A percentile compares a stretch with the other conserved stretches of the same genome.
These are phyloP conservation scores for Glyphotaelius pellucidus DNA, from an alignment of 2,888 invertebrate species.

Conservation along the genomic window DNA sequence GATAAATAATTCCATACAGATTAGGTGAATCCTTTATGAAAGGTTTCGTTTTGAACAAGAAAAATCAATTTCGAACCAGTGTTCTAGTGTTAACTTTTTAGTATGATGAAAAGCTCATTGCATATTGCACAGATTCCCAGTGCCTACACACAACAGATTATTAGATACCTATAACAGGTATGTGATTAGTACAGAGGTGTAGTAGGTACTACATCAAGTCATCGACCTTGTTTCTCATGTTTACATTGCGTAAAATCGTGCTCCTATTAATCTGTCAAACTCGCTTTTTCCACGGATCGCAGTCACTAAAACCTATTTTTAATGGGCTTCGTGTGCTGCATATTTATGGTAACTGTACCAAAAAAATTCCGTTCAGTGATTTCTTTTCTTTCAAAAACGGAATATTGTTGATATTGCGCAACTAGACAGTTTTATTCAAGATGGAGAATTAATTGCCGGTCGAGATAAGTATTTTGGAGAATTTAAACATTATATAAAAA, in stretches of 20 bases:
- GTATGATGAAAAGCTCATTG: not conserved
- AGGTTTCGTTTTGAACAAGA: not conserved
- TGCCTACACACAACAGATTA: not conserved
- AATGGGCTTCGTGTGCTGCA: not conserved
- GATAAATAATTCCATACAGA: not conserved
- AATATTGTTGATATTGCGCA: not conserved
- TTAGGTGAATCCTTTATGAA: not conserved
- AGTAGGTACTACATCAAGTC: not conserved
- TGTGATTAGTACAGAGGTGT: not conserved
- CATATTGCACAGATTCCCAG: not conserved
- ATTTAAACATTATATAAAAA: too few relatives aligned
- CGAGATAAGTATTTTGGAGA: too few relatives aligned
- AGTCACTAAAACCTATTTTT: not conserved
- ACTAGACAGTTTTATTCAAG: not conserved
- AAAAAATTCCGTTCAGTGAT: not conserved
- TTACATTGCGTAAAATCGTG: constrained; percentile 2
- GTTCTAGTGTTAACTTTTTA: not conserved
- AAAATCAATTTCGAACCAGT: not conserved
- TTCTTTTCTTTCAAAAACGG: not conserved
- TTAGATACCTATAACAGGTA: not conserved
- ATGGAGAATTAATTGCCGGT: not conserved
- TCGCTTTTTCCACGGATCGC: not conserved
- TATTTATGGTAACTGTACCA: not conserved
- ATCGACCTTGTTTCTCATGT: not conserved
- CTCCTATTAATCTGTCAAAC: not conserved